Evolutionary conservation across 2,113 vertebrate species (phyloP).

Genomic region (Pseudorectes ferrugineus): DNA sequence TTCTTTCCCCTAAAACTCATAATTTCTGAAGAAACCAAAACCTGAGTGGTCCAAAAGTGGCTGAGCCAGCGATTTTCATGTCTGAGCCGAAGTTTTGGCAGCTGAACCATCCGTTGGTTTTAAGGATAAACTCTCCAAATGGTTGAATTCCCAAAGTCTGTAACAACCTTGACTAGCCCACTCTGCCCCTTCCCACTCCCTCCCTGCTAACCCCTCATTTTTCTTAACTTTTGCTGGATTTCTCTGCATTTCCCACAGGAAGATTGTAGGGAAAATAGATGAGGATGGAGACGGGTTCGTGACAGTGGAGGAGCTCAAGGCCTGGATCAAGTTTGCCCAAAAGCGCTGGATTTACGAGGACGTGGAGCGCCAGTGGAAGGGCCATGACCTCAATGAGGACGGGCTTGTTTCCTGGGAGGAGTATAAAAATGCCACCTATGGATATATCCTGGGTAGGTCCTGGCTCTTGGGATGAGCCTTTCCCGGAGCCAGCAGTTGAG

Average conservation of each 20-base stretch:
- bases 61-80: not conserved
- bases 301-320: conserved; percentile 90
- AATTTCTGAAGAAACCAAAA: not conserved
- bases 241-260: conserved; percentile 77
- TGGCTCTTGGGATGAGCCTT: not conserved
- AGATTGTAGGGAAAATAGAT: conserved; percentile 93
- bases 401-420: conserved; percentile 92
- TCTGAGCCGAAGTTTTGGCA: not conserved
- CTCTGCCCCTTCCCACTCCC: not conserved
- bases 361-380: conserved; percentile 95
- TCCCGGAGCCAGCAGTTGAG: conserved; percentile 42
- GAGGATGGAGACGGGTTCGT: conserved; percentile 92
- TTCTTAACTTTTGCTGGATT: conserved; percentile 53
- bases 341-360: conserved; percentile 97
- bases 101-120: accelerated
- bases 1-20: not conserved
- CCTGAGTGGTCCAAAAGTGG: not conserved
- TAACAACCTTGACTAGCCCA: not conserved
- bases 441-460: conserved; percentile 88
- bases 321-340: conserved; percentile 95
- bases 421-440: conserved; percentile 97
- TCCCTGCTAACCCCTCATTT: not conserved
- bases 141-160: not conserved
- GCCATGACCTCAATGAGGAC: conserved; percentile 93
- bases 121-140: not conserved